Evolutionary conservation across 2,888 invertebrate genomes (phyloP).

Genomic region (Microplitis deprimator): DNA sequence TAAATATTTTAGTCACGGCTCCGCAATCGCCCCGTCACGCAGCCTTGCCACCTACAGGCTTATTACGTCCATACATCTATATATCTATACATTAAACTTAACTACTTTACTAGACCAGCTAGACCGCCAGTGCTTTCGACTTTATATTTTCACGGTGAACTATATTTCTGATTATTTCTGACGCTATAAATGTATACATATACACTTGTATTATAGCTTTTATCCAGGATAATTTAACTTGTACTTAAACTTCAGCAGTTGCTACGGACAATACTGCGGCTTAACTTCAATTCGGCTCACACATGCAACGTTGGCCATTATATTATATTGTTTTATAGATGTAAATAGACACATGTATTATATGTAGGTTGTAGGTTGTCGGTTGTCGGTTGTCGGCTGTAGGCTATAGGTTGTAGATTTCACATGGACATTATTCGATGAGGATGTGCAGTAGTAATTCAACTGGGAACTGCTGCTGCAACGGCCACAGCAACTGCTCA

Average conservation of each 20-base stretch:
- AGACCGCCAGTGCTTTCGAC: conserved; percentile 8
- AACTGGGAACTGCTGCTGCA: conserved; percentile 49
- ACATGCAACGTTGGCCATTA: conserved; percentile 12
- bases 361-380: background rate
- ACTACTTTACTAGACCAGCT: conserved; percentile 53
- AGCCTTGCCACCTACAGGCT: conserved; percentile 70
- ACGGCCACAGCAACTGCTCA: conserved; percentile 52
- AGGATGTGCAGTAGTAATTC: conserved; percentile 32
- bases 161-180: conserved; percentile 9
- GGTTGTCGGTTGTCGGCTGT: too few species aligned
- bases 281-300: conserved; percentile 11
- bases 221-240: background rate
- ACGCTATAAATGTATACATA: background rate
- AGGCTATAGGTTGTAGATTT: too few species aligned
- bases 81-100: conserved; percentile 39
- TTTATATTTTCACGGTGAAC: conserved; percentile 3
- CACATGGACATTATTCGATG: background rate
- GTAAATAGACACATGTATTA: background rate
- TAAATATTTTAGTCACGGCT: conserved; percentile 72
- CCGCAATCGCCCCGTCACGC: conserved; percentile 71
- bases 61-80: conserved; percentile 52
- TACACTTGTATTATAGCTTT: background rate
- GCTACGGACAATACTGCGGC: background rate
- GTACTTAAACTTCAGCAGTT: background rate
- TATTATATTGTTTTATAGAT: background rate